A percentile compares a stretch with the other conserved stretches of the same genome.
Conservation (phyloP, 2,797 vertebrate species). For the Pseudotriccus pelzelni region DNA sequence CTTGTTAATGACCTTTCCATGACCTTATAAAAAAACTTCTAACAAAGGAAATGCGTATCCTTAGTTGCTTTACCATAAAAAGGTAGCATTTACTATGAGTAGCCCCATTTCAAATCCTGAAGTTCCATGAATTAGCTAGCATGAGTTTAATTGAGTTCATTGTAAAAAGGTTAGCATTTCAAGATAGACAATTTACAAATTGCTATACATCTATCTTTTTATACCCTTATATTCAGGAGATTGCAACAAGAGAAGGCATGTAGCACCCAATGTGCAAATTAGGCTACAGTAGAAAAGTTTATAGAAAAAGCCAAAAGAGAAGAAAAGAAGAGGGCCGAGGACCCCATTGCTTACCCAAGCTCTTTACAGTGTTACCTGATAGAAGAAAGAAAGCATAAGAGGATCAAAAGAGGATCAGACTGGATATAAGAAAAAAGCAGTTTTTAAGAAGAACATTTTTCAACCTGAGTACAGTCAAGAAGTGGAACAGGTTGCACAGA, state of each 20-base stretch:
- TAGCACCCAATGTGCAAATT: not conserved
- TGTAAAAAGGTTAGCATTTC: not conserved
- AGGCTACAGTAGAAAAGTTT: not conserved
- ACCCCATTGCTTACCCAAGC: not conserved
- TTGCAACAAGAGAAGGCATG: not conserved
- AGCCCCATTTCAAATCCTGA: not conserved
- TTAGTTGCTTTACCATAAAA: not conserved
- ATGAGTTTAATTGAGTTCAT: not conserved
- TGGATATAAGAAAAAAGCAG: not conserved
- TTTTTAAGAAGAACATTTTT: not conserved
- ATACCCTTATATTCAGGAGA: not conserved
- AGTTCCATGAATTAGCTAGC: not conserved
- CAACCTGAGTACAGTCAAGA: not conserved
- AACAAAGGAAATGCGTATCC: not conserved
- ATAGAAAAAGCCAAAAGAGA: not conserved
- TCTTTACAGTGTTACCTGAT: not conserved
- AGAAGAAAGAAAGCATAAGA: not conserved
- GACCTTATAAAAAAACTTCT: not conserved
- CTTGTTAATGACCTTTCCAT: not conserved
- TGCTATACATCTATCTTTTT: not conserved
- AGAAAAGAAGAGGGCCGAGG: not conserved
- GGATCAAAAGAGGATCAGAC: not conserved
- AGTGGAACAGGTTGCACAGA: not conserved
- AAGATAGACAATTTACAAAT: not conserved
- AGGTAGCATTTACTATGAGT: not conserved